These are phyloP conservation scores for Melolontha melolontha DNA, from an alignment of 2,888 invertebrate genomes.

Conservation along the genomic window DNA sequence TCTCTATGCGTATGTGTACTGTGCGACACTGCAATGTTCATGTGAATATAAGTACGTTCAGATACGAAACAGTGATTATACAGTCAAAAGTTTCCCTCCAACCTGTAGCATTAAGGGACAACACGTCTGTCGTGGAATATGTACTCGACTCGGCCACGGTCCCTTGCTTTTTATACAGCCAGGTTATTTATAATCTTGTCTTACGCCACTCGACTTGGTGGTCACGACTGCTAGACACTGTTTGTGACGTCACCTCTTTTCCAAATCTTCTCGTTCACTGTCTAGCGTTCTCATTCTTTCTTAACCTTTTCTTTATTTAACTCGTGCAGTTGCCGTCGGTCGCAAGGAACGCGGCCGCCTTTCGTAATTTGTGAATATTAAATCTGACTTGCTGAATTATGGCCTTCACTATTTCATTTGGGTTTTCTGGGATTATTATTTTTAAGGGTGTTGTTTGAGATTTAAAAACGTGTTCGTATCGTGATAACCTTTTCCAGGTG, in stretches of 20 bases:
- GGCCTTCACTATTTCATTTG: slow-evolving; percentile 32
- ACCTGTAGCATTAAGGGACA: slow-evolving; percentile 49
- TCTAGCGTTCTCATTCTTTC: too few species aligned
- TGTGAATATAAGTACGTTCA: not conserved
- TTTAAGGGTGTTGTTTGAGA: slow-evolving; percentile 20
- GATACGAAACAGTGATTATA: slow-evolving; percentile 18
- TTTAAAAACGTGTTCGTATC: too few species aligned
- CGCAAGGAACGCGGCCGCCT: slow-evolving; percentile 6
- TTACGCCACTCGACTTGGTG: slow-evolving; percentile 51
- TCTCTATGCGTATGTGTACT: not conserved
- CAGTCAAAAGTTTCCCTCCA: slow-evolving; percentile 47
- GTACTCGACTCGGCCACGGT: slow-evolving; percentile 36
- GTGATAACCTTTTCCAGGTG: too few species aligned
- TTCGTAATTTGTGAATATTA: slow-evolving; percentile 36
- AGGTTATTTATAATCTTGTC: slow-evolving; percentile 53
- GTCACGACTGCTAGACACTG: slow-evolving; percentile 48
- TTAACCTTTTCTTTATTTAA: slow-evolving; percentile 5
- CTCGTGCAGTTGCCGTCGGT: not conserved
- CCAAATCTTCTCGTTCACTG: slow-evolving; percentile 19
- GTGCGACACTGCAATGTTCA: too few species aligned
- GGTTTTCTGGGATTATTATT: slow-evolving; percentile 27
- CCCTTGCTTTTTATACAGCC: slow-evolving; percentile 39
- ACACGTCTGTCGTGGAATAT: slow-evolving; percentile 33
- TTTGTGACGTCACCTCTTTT: slow-evolving; percentile 49
- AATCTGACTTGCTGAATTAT: slow-evolving; percentile 36